These are phyloP conservation scores for Rhagophthalmus giganteus DNA, from an alignment of 2,888 invertebrate species.

Conservation along the genomic window DNA sequence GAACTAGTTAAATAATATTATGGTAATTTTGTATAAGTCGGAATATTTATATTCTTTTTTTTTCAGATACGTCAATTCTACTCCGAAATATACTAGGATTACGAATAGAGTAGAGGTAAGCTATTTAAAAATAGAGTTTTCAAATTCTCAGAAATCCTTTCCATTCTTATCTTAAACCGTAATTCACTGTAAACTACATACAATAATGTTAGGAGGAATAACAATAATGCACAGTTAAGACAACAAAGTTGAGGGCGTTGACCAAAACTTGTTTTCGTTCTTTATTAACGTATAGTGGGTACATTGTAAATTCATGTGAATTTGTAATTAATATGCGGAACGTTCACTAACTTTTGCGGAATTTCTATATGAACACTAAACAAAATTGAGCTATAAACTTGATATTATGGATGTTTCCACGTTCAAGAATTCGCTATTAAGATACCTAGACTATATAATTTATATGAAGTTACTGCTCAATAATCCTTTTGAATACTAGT, in stretches of 20 bases:
- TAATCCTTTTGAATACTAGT: too few species aligned
- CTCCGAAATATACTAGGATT: too few species aligned
- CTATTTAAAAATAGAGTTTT: too few species aligned
- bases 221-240: slow-evolving; percentile 2
- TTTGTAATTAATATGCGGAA: slow-evolving; percentile 20
- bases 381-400: slow-evolving; percentile 15
- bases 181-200: not conserved
- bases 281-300: slow-evolving; percentile 6
- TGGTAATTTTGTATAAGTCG: too few species aligned
- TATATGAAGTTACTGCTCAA: slow-evolving; percentile 2
- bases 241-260: slow-evolving; percentile 23
- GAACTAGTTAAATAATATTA: too few species aligned
- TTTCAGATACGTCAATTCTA: too few species aligned
- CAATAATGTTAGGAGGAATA: not conserved
- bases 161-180: not conserved
- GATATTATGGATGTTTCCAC: slow-evolving; percentile 5
- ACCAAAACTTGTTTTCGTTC: slow-evolving; percentile 19
- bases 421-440: slow-evolving; percentile 5
- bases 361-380: slow-evolving; percentile 8
- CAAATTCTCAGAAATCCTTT: too few species aligned
- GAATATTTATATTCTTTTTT: too few species aligned
- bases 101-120: too few species aligned
- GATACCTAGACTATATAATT: slow-evolving; percentile 1
- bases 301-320: slow-evolving; percentile 18
- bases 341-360: slow-evolving; percentile 9